Evolutionary conservation across 2,113 vertebrate genomes (phyloP), one percentile per base, ranked within the genome.

Genomic region (Junco hyemalis): DNA sequence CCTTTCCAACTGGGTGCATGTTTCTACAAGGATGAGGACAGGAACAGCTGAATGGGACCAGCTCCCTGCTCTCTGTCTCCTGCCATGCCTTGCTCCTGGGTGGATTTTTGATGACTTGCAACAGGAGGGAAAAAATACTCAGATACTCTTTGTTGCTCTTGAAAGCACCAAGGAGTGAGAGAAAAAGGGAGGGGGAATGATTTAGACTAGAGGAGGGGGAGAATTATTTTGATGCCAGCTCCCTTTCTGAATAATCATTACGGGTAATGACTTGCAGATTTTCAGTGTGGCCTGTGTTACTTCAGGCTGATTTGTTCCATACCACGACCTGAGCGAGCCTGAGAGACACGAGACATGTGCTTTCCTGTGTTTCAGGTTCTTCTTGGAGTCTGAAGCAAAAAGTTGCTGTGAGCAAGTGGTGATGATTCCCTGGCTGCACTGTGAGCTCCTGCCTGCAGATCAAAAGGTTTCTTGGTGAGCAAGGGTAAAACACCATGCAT

Each of bases 261-360:
- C 31, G n/a, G 51, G 35, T 95, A 97, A 96, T 86, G 79, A 81
- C 63, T 97, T 95, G 74, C 95, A 97, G 95, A 95, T 83, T 81
- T 73, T 83, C 93, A 64, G 73, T 51, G 56, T 95, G 79, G 86
- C 83, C 92, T 96, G 73, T 72, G 59, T 96, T 95, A 81, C 81
- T 88, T 94, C 89, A 82, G 26, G 45, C 61, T 95, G 92, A 96
- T 96, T 89, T 93, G 61, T 95, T 97, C 86, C 95, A 92, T 81
- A 64, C 68, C 76, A 63, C 36, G 93, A 95, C 74, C 90, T 89
- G 83, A 69, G 59, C 0, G 0, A 94, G 86, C 18, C 81, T 88
- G 69, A 0, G 0, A 92, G 64, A 44, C 63, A 81, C 0, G 0
- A 85, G 65, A 59, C 29, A 11, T 76, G 47, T 79, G 50, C 66